Percentiles rank a stretch among this genome's conserved stretches.
Evolutionary conservation across 2,888 invertebrate species (phyloP).

Genomic region (Pherbina coryleti): DNA sequence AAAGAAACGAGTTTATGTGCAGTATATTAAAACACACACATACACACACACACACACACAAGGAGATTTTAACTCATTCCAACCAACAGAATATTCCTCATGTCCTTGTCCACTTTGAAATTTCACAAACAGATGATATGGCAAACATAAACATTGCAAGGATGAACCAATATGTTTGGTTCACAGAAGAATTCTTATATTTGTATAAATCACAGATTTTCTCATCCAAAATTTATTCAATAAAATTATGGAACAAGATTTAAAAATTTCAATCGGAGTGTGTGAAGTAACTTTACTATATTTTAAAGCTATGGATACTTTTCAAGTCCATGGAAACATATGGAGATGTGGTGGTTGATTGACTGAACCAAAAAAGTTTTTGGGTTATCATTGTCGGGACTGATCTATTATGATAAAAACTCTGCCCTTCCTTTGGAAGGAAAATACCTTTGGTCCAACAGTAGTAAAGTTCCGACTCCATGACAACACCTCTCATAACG

Average conservation of each 20-base stretch:
- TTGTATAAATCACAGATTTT: neutral
- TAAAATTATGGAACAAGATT: neutral
- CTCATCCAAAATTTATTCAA: neutral
- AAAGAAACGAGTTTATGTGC: slow-evolving; percentile 6
- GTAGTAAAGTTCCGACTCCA: no score
- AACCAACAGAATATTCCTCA: neutral
- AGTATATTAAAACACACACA: neutral
- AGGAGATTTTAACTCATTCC: neutral
- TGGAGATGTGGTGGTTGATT: no score
- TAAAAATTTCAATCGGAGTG: neutral
- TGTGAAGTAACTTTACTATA: neutral
- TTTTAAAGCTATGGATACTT: no score
- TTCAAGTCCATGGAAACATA: no score
- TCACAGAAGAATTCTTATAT: neutral
- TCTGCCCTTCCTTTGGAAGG: neutral
- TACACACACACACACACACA: neutral
- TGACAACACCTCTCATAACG: no score
- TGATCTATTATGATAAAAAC: no score
- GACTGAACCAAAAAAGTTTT: no score
- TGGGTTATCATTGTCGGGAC: no score
- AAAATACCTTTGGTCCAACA: no score
- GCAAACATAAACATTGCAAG: slow-evolving; percentile 4
- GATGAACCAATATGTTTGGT: neutral
- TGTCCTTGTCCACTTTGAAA: slow-evolving; percentile 28
- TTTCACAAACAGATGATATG: slow-evolving; percentile 27